These are phyloP conservation scores for Acanthurus tractus DNA, from an alignment of 2,797 vertebrate genomes.

Conservation along the genomic window DNA sequence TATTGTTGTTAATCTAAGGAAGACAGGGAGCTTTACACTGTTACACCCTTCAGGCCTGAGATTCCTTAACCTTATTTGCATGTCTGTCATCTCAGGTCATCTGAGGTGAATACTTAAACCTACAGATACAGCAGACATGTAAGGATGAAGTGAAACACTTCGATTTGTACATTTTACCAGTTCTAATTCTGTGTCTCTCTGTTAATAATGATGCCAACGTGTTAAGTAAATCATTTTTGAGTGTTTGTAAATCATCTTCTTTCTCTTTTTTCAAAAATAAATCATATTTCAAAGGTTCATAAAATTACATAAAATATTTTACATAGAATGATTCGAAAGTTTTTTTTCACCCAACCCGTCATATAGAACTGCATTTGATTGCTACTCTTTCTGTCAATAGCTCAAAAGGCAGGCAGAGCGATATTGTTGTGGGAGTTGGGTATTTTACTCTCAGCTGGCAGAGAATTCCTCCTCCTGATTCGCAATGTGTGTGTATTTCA, in stretches of 20 bases:
- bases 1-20: constrained; percentile 28
- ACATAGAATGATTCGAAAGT: neutral
- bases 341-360: neutral
- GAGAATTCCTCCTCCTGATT: neutral
- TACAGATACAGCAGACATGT: constrained; percentile 1
- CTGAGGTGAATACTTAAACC: constrained; percentile 8
- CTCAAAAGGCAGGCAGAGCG: neutral
- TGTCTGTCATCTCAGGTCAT: constrained; percentile 36
- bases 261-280: neutral
- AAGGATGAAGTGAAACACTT: neutral
- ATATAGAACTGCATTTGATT: no score
- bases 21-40: neutral
- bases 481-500: neutral
- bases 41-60: constrained; percentile 20
- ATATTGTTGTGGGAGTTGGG: neutral
- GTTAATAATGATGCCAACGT: neutral
- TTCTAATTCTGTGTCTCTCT: neutral
- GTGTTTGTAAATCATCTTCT: neutral
- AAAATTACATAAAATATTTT: neutral
- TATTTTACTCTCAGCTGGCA: neutral
- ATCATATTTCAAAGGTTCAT: neutral
- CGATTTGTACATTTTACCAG: neutral
- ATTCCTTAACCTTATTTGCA: constrained; percentile 43
- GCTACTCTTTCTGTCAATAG: neutral
- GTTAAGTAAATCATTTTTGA: neutral